Evolutionary conservation across 2,113 vertebrate genomes (phyloP), one percentile per base, ranked within the genome.

Genomic region (Ictalurus punctatus): DNA sequence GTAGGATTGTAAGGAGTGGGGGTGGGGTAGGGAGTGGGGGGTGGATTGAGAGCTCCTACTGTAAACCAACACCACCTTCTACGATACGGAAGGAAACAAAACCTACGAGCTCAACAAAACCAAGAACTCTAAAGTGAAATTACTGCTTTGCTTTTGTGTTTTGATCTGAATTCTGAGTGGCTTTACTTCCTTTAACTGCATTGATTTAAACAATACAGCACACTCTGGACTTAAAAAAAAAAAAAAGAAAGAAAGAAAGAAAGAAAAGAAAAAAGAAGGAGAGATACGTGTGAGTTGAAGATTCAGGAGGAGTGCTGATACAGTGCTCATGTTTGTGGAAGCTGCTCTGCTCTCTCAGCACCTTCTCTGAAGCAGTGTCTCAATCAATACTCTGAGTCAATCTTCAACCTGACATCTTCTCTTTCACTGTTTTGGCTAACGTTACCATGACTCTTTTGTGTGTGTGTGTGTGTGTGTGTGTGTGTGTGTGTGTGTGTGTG

Each of bases 341-440:
- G 30, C 48, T 54, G 48, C 52, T 12, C 79, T 81, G 54, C 79
- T 81, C n/a, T 54, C 52, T 82, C 54, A 82, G 80, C 80, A 82
- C 80, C 37, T 82, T 82, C 54, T 58, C 52, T 81, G 17, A 81
- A 58, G 54, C 52, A 19, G 54, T 21, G 34, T 59, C 54, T 59
- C 30, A 37, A 37, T 82, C 80, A 82, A 82, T 82, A 82, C 17
- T 30, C 2, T 4, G 27, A 67, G 63, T 84, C 61, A 67, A 84
- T 84, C 40, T 59, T 67, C 44, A 67, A 30, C 37, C 83, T 84
- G 83, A 13, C 63, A 69, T 65, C 63, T 84, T 65, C 63, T 48
- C 40, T 69, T 84, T 69, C 40, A 84, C n/a, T 2, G 17, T 21
- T 82, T 34, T 34, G 6, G 52, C 54, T 58, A 34, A 34, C 2